Evolutionary conservation across 2,113 vertebrate genomes (phyloP), one percentile per base, ranked within the genome.

Genomic region (Aythya baeri): DNA sequence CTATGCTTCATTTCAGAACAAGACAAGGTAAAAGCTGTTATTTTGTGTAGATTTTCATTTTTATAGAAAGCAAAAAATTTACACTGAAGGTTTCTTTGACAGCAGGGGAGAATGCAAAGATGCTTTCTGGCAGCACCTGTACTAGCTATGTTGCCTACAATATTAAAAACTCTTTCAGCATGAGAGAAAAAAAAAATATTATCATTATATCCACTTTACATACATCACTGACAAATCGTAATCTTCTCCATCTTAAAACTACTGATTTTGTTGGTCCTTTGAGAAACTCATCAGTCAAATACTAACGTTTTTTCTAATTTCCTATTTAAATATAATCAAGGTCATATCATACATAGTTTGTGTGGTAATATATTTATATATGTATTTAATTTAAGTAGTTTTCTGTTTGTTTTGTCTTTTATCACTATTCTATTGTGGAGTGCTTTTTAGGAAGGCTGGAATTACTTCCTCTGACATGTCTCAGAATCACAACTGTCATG

Each of bases 271-370:
- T 3, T 17, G 62, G 29, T 31, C 20, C 15, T 88, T 88, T 74
- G 77, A 92, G 63, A 91, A 96, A 92, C 5, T 71, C 7, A 94
- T 63, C 7, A 92, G 12, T 62, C 76, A 83, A 91, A 36, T 9
- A 67, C 6, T 49, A 83, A 46, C n/a, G 67, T 31, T 57, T 94
- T 31, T 83, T 65, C 27, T 74, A 23, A 66, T 91, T 93, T 77
- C 11, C 6, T 67, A 61, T 86, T 91, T 83, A 77, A 77, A 83
- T 70, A 71, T 44, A 90, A 83, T 86, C 83, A 88, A 49, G 1
- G 7, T 62, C n/a, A 86, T 50, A 83, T 88, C 63, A 77, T 36
- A 77, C 3, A 26, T 91, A 94, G 26, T 52, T 67, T 18, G n/a
- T 71, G 14, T 59, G 21, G 7, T 84, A 84, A 86, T 66, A 74